These are phyloP conservation scores for Glyptemys insculpta DNA, from an alignment of 2,797 vertebrate species.

Conservation along the genomic window DNA sequence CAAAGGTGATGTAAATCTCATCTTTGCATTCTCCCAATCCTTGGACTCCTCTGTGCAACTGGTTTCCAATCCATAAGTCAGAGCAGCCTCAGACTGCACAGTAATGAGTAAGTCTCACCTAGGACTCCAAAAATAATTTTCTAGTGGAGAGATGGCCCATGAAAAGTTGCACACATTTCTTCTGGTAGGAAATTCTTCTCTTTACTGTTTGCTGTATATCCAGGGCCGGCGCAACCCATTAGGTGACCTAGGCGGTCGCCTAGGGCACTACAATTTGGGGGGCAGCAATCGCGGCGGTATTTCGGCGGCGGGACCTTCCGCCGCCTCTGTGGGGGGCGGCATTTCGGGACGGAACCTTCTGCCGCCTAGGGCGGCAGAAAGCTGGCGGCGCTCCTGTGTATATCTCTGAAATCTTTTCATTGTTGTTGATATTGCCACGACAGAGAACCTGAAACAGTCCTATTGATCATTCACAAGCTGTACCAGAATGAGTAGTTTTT, in stretches of 20 bases:
- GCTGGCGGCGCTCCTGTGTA: neutral
- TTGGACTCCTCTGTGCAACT: neutral
- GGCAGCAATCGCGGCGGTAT: no score
- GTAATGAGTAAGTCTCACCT: neutral
- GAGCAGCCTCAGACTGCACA: neutral
- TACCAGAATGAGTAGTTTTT: neutral
- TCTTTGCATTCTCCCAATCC: neutral
- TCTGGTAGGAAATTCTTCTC: neutral
- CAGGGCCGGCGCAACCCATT: no score
- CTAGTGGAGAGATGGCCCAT: neutral
- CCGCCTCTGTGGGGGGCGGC: no score
- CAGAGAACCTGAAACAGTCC: neutral
- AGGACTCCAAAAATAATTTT: neutral
- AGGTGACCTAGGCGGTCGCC: no score
- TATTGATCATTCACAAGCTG: neutral
- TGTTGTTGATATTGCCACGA: neutral
- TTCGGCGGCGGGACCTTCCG: no score
- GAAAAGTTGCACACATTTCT: neutral
- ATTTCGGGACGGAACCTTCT: no score
- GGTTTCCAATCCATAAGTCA: neutral
- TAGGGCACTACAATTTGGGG: no score
- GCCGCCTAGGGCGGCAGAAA: no score
- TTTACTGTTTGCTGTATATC: neutral
- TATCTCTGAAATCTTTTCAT: neutral
- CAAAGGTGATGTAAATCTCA: constrained; percentile 1